Conservation (phyloP, 2,113 vertebrate genomes). For the Ornithorhynchus anatinus region DNA sequence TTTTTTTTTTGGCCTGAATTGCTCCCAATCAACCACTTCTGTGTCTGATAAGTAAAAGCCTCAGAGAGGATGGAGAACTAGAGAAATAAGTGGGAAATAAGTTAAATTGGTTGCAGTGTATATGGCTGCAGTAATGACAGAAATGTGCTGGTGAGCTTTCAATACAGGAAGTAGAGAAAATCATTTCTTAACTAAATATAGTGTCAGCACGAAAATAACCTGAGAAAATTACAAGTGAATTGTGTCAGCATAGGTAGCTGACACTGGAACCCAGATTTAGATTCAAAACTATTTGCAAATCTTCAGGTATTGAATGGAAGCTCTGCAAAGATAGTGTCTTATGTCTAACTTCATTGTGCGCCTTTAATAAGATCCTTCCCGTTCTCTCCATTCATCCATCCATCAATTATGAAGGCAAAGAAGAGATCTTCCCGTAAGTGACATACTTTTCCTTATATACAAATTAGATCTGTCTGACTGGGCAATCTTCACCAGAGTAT, state of each 20-base stretch:
- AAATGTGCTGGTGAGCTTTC: neutral
- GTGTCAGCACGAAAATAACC: neutral
- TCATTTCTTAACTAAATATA: neutral
- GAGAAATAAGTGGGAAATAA: neutral
- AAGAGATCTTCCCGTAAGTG: slow-evolving; percentile 44
- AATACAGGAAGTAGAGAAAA: neutral
- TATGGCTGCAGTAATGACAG: neutral
- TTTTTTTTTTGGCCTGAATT: neutral
- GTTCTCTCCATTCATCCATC: slow-evolving; percentile 13
- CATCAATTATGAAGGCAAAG: slow-evolving; percentile 4
- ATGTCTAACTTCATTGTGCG: slow-evolving; percentile 19
- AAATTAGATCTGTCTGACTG: slow-evolving; percentile 3
- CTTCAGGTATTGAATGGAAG: neutral
- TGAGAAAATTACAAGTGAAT: neutral
- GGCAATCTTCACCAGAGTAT: neutral
- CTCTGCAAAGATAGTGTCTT: neutral
- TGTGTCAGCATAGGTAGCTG: neutral
- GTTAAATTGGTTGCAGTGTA: too few species aligned
- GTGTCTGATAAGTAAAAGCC: neutral
- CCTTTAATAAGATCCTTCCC: slow-evolving; percentile 4
- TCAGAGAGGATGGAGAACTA: neutral
- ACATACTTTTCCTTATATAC: slow-evolving; percentile 10
- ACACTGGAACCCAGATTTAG: neutral
- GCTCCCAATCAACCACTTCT: neutral
- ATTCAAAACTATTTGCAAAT: neutral